Evolutionary conservation across 2,113 vertebrate species (phyloP).

Genomic region (Camelus bactrianus): DNA sequence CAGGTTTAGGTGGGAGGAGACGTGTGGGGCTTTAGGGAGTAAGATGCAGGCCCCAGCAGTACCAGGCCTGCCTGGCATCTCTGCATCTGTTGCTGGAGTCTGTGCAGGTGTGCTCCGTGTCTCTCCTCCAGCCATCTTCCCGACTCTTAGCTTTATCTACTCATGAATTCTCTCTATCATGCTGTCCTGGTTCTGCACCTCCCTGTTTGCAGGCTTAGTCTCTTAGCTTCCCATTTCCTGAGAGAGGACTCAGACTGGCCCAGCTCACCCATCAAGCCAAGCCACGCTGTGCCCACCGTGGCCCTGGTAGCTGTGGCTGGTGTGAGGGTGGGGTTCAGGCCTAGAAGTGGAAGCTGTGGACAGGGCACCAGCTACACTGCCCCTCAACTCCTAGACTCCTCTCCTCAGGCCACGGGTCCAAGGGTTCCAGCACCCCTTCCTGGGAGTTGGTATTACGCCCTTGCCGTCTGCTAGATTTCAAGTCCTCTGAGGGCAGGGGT

Average conservation of each 20-base stretch:
- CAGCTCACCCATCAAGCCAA: background rate
- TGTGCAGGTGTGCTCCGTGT: fast-evolving
- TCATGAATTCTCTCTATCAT: background rate
- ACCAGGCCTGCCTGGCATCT: background rate
- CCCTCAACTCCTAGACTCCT: background rate
- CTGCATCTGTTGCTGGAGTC: background rate
- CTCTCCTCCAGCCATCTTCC: background rate
- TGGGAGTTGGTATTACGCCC: fast-evolving
- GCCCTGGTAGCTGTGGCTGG: background rate
- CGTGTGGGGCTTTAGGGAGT: background rate
- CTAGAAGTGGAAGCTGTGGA: background rate
- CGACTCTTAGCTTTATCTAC: background rate
- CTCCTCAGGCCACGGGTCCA: background rate
- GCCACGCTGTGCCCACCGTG: background rate
- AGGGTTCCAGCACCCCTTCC: background rate
- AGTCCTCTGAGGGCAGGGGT: background rate
- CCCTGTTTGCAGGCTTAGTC: background rate
- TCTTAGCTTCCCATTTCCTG: background rate
- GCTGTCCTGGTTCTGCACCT: background rate
- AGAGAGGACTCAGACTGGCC: background rate
- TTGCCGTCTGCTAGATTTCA: fast-evolving
- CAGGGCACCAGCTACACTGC: background rate
- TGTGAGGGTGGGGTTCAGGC: background rate
- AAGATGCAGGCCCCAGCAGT: background rate
- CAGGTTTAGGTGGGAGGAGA: background rate